phyloP scores from a whole-genome alignment of 2,797 vertebrate species.

The Capromys pilorides region DNA sequence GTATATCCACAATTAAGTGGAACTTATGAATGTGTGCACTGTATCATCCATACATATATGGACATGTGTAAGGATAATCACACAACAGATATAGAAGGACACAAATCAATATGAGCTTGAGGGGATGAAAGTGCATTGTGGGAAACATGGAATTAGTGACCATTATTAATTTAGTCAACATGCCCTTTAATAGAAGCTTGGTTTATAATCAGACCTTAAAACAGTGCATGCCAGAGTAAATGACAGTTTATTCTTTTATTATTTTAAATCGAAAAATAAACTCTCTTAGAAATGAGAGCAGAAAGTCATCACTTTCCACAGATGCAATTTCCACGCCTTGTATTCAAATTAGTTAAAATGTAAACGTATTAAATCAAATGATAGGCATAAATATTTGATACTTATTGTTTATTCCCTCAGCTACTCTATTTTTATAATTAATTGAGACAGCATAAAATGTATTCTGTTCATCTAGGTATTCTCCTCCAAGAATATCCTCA shows the following conservation, averaged over 20 bases:
- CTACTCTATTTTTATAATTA: constrained; percentile 48
- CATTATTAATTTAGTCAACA: constrained; percentile 57
- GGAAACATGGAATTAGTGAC: constrained; percentile 48
- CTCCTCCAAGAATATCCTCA: constrained; percentile 35
- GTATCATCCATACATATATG: neutral
- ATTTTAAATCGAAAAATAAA: constrained; percentile 67
- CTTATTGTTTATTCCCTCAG: constrained; percentile 21
- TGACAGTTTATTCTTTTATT: constrained; percentile 69
- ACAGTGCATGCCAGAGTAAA: constrained; percentile 36
- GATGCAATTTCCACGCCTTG: constrained; percentile 21
- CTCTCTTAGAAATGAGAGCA: constrained; percentile 54
- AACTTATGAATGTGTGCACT: neutral
- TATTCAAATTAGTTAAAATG: constrained; percentile 66
- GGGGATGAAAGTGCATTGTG: constrained; percentile 7
- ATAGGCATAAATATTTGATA: constrained; percentile 62
- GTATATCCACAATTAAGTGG: neutral
- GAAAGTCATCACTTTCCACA: constrained; percentile 48
- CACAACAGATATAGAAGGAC: neutral
- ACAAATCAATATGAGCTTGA: constrained; percentile 32
- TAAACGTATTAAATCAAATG: constrained; percentile 69
- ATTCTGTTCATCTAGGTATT: constrained; percentile 54
- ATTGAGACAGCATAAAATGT: constrained; percentile 36
- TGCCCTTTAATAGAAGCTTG: constrained; percentile 43
- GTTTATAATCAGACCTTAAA: constrained; percentile 60
- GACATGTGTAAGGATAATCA: neutral